Evolutionary conservation across 2,888 invertebrate species (phyloP), one percentile per base, ranked within the genome.

Genomic region (Blera fallax): DNA sequence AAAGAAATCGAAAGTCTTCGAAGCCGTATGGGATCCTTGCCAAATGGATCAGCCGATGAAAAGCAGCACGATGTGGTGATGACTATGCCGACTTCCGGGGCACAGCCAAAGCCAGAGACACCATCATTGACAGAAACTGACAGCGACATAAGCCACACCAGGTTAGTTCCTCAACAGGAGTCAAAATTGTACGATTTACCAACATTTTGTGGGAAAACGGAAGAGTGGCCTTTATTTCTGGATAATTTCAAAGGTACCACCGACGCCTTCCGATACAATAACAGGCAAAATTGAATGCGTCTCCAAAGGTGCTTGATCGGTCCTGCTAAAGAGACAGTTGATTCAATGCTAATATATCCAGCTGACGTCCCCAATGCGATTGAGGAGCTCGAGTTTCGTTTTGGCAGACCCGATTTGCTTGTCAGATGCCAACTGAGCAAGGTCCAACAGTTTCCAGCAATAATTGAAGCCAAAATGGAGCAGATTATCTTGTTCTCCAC

Each of bases 221-320:
- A 87, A 11, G 81, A 84, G n/a, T 84, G 81, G 81, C 78, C 81
- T 5, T 18, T 81, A 16, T 81, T 78, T 16, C 16, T 54, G 2
- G 65, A 70, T 37, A 78, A 78, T 8, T 87, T 34, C 58, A 50
- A 64, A n/a, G 74, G 78, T 8, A 40, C 81, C 1, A 84, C 84
- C 1, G 65, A 29, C 0, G 72, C 48, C 8, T 82, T 82, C 11
- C 43, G 43, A 7, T 76, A 82, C 8, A 79, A 24, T 32, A 3
- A 73, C 4, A 56, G 54, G 5, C 79, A 76, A 54, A 82, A 79
- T 32, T 37, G 79, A 1, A 70, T 74, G 65, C 52, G 79, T 0
- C 27, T 82, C 8, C 62, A 83, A 3, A 74, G 67, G 11, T 78
- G 74, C 0, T 18, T 81, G 21, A 14, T 32, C 4, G 81, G 84